Conservation (phyloP, 2,797 vertebrate species). For the Oreonectes daqikongensis region DNA sequence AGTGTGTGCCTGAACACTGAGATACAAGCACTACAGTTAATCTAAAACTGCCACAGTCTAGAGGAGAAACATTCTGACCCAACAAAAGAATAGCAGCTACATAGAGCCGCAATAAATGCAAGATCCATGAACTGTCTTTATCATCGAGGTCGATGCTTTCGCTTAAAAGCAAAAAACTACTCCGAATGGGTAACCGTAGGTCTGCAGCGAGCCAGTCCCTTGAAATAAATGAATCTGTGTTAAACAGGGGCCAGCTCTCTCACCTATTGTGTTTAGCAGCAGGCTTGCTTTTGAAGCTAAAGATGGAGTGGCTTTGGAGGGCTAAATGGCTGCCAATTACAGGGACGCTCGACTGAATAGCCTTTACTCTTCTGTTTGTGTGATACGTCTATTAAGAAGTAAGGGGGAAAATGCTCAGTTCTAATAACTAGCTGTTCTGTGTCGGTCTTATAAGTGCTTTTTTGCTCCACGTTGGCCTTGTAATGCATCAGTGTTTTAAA, state of each 20-base stretch:
- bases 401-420: slow-evolving; percentile 37
- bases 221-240: slow-evolving; percentile 45
- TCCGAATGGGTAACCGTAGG: slow-evolving; percentile 38
- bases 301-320: slow-evolving; percentile 45
- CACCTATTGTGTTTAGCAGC: slow-evolving; percentile 50
- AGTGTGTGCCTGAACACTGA: not conserved
- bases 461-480: slow-evolving; percentile 40
- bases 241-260: slow-evolving; percentile 49
- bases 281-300: slow-evolving; percentile 49
- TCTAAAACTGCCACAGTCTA: not conserved
- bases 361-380: slow-evolving; percentile 50
- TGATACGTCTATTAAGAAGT: slow-evolving; percentile 51
- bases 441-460: slow-evolving; percentile 55
- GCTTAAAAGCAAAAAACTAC: slow-evolving; percentile 14
- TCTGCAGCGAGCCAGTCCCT: slow-evolving; percentile 11
- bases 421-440: slow-evolving; percentile 45
- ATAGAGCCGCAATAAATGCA: slow-evolving; percentile 1
- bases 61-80: not conserved
- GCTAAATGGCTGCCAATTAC: slow-evolving; percentile 50
- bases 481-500: slow-evolving; percentile 52
- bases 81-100: not conserved
- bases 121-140: slow-evolving; percentile 15
- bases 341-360: slow-evolving; percentile 30
- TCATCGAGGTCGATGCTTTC: slow-evolving; percentile 39
- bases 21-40: not conserved